Evolutionary conservation across 2,888 invertebrate species (phyloP).

Genomic region (Orthosia cruda): DNA sequence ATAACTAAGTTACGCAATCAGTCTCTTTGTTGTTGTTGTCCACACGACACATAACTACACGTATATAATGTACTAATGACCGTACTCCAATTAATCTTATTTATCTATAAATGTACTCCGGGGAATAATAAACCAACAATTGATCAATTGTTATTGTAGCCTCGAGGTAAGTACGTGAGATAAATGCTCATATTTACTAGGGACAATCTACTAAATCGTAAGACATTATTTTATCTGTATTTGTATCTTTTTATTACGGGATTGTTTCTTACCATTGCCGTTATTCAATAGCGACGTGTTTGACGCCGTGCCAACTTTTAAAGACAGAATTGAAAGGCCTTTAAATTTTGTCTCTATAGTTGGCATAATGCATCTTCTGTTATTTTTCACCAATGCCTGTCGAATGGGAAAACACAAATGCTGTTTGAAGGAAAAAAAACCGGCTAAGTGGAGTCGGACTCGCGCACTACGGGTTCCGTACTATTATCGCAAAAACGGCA

Average conservation of each 20-base stretch:
- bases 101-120: constrained; percentile 34
- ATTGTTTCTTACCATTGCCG: neutral
- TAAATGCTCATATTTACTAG: constrained; percentile 14
- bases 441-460: too few relatives aligned
- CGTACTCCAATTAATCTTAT: constrained; percentile 28
- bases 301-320: neutral
- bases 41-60: constrained; percentile 1
- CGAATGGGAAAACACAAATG: neutral
- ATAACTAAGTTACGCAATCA: neutral
- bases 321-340: neutral
- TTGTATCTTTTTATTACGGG: neutral
- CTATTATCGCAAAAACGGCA: too few relatives aligned
- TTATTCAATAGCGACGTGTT: neutral
- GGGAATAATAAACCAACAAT: constrained; percentile 38
- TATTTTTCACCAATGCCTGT: neutral
- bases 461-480: too few relatives aligned
- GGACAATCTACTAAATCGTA: neutral
- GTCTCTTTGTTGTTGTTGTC: neutral
- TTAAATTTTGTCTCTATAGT: neutral
- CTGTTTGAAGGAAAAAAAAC: too few relatives aligned
- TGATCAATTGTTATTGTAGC: constrained; percentile 29
- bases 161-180: constrained; percentile 9
- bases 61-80: constrained; percentile 20
- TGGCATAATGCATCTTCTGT: neutral
- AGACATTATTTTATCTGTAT: neutral